Percentiles rank a stretch among this genome's conserved stretches.
Evolutionary conservation across 2,113 vertebrate species (phyloP).

Genomic region (Podilymbus podiceps): DNA sequence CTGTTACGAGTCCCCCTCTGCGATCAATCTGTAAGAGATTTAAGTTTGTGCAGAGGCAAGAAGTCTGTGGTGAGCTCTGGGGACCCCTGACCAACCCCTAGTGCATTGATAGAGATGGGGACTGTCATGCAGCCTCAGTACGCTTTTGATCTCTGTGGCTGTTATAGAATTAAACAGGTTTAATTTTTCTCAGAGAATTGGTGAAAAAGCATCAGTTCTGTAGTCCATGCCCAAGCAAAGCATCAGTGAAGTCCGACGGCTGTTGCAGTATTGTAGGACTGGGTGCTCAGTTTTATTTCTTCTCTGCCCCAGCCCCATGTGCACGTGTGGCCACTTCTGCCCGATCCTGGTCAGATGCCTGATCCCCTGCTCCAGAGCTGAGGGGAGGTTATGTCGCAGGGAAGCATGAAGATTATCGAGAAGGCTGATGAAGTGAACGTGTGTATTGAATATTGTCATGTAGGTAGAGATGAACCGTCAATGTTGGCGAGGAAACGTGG

Average conservation of each 20-base stretch:
- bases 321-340: rapidly evolving
- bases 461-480: background rate
- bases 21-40: background rate
- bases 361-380: background rate
- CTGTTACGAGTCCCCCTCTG: background rate
- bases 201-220: background rate
- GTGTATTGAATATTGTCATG: background rate
- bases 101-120: background rate
- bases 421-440: background rate
- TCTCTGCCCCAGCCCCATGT: rapidly evolving
- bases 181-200: background rate
- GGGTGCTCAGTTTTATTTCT: background rate
- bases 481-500: background rate
- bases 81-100: no score
- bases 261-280: background rate
- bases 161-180: background rate
- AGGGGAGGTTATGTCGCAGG: background rate
- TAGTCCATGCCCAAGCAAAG: background rate
- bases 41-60: background rate
- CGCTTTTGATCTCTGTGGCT: background rate
- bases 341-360: background rate
- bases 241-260: background rate
- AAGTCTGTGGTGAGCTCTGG: background rate
- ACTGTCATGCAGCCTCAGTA: no score
- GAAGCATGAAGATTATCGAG: background rate